Base-by-base conservation (phyloP, 1,140 invertebrate genomes). In the Portunus trituberculatus region DNA sequence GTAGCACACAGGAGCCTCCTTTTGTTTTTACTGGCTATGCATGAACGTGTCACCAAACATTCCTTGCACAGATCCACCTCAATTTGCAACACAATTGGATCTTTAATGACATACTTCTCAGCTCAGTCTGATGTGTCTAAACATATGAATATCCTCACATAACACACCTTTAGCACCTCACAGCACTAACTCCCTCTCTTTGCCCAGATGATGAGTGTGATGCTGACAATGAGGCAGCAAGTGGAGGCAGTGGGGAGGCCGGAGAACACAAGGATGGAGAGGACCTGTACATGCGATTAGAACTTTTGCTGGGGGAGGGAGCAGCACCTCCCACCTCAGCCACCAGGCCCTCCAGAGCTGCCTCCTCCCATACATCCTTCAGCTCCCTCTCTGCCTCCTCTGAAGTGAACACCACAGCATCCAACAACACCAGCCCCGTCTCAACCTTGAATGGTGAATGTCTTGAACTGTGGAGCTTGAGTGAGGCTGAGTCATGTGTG, bases 371-470 rank as follows among this genome's bases (percentile, higher is more conserved):
- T 45, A 96, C 94, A 82, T 96, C 95, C 46, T 92, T 97, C 96
- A 97, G 93, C 76, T 95, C 94, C 29, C 76, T 95, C 96, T 96
- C 92, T 95, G 97, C 98, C 96, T 97, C 97, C 31, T 98, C 98
- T 0, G 96, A 98, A 28, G 98, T 98, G 0, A 98, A 98, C 91
- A 98, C 98, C 90, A 98, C 99, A 91, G 98, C 98, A 1, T 98
- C 98, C 0, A 98, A 98, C 86, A 99, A 99, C 96, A 98, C 98
- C 7, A 99, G 98, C 97, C 98, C 98, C 29, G 98, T 98, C 94
- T 99, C 98, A 10, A 99, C 98, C 0, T 97, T 99, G 16, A 99
- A 98, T 28, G 98, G 98, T 96, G 97, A 97, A n/a, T 87, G n/a
- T 94, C 84, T 8, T n/a, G 20, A n/a, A 25, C 20, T n/a, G 12